Evolutionary conservation across 2,113 vertebrate genomes (phyloP), one percentile per base, ranked within the genome.

Genomic region (Paratilapia polleni): DNA sequence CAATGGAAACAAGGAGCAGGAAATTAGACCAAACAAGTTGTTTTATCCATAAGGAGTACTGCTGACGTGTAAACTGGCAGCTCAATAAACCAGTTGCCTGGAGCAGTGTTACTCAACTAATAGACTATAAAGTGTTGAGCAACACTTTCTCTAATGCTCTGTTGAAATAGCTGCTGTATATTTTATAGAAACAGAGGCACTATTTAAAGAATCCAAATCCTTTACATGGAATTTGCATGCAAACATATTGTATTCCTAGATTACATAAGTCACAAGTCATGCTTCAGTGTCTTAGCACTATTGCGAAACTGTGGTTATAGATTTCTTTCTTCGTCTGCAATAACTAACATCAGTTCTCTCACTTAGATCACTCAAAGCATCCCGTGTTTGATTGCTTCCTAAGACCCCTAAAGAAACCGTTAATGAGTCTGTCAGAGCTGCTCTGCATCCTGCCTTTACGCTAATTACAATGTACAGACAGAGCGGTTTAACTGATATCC

Each of bases 301-400:
- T 5, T 1, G 24, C 26, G 61, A 38, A 26, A 20, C n/a, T n/a
- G 24, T 49, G 49, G 24, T 5, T 5, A 36, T 5, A 43, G 26
- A 49, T 8, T 47, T 26, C 34, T 26, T 11, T 15, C 38, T 20
- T 17, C 24, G 54, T 17, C 28, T 6, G n/a, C 1, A 11, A 80
- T 66, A 43, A 79, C 66, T 62, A 81, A 68, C 81, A 61, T 11
- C 49, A 1, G 31, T 24, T 62, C 60, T 22, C 70, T 80, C 43
- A 1, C 38, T 57, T 62, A 28, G 19, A 15, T 77, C 80, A 58
- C 6, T 85, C 22, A 26, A 13, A 61, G 43, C 49, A 15, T 79
- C 57, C 64, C 52, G 49, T 28, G 22, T 57, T n/a, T 57, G 78
- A 84, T 77, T 76, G 74, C 75, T 61, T 79, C 81, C 75, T 64